A percentile compares a stretch with the other conserved stretches of the same genome.
phyloP scores from a whole-genome alignment of 2,113 vertebrate genomes.

The Oryzias curvinotus region DNA sequence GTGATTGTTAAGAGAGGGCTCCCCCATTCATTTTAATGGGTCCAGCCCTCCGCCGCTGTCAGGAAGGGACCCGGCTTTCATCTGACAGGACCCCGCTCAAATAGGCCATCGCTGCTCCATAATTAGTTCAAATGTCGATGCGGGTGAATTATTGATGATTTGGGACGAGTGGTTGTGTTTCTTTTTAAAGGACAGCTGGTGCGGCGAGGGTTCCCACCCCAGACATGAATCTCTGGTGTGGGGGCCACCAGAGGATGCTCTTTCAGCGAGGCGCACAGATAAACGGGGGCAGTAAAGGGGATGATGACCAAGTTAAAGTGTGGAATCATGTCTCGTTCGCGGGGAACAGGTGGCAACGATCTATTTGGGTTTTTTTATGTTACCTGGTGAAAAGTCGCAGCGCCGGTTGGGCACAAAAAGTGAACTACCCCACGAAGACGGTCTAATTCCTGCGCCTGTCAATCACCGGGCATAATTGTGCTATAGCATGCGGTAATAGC shows the following conservation, averaged over 20 bases:
- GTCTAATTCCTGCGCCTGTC: slow-evolving; percentile 63
- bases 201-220: slow-evolving; percentile 41
- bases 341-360: too few relatives aligned
- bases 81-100: slow-evolving; percentile 70
- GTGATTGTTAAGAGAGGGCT: slow-evolving; percentile 43
- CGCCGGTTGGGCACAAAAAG: slow-evolving; percentile 34
- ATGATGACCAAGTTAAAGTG: slow-evolving; percentile 48
- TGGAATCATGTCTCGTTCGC: slow-evolving; percentile 49
- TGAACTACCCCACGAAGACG: slow-evolving; percentile 39
- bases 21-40: slow-evolving; percentile 61
- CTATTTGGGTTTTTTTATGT: background rate
- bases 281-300: slow-evolving; percentile 49
- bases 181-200: slow-evolving; percentile 70
- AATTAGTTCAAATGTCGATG: slow-evolving; percentile 80
- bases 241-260: slow-evolving; percentile 32
- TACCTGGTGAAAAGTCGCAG: slow-evolving; percentile 22
- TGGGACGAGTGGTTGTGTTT: slow-evolving; percentile 49
- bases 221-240: slow-evolving; percentile 54
- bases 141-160: slow-evolving; percentile 78
- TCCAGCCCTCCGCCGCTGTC: slow-evolving; percentile 46
- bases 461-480: slow-evolving; percentile 68
- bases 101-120: slow-evolving; percentile 73
- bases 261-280: slow-evolving; percentile 31
- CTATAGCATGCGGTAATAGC: slow-evolving; percentile 46
- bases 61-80: slow-evolving; percentile 51